Evolutionary conservation across 64 coral and sea anemone genomes (phyloP).

Genomic region (Cladopsammia gracilis): DNA sequence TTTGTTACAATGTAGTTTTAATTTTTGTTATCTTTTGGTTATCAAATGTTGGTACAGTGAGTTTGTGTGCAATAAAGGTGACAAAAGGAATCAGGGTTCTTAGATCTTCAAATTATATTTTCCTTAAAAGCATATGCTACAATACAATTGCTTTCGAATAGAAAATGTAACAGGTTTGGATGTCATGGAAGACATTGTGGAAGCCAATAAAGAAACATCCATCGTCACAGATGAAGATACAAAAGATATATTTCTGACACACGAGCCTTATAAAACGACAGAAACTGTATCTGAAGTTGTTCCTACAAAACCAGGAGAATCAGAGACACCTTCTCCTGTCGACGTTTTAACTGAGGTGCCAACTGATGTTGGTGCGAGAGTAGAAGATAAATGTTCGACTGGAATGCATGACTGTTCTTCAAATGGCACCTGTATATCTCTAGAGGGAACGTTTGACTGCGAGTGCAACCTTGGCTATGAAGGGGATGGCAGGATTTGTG

Average conservation of each 20-base stretch:
- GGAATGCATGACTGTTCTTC: slow-evolving; percentile 26
- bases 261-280: background rate
- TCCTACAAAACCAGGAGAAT: no score
- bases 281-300: background rate
- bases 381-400: background rate
- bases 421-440: slow-evolving; percentile 20
- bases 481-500: slow-evolving; percentile 29
- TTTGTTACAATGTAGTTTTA: no score
- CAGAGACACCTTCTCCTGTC: background rate
- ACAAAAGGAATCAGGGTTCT: no score
- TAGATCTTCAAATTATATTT: background rate
- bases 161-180: slow-evolving; percentile 39
- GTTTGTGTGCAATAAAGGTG: background rate
- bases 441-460: background rate
- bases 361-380: background rate
- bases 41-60: no score
- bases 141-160: slow-evolving; percentile 36
- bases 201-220: background rate
- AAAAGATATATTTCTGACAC: background rate
- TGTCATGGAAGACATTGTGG: background rate
- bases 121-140: background rate
- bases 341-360: background rate
- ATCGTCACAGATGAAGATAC: background rate
- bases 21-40: no score
- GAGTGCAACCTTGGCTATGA: slow-evolving; percentile 7